Evolutionary conservation across 2,888 invertebrate genomes (phyloP).

Genomic region (Cataglyphis cursor): DNA sequence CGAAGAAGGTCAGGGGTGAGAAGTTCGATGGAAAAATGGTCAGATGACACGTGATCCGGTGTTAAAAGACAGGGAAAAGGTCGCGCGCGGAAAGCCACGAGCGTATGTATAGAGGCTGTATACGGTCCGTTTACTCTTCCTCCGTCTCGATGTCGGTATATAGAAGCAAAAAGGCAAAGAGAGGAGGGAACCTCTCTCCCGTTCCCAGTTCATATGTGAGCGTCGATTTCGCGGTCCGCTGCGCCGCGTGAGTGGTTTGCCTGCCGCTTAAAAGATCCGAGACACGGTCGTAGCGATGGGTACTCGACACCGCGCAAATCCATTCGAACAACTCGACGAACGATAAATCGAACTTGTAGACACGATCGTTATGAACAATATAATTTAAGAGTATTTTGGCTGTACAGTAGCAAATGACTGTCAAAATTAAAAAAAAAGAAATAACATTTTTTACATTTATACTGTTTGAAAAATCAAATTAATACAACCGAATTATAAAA

Average conservation of each 20-base stretch:
- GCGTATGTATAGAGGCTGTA: slow-evolving; percentile 49
- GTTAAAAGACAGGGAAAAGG: slow-evolving; percentile 66
- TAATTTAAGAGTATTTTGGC: too few relatives aligned
- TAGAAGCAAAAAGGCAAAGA: slow-evolving; percentile 69
- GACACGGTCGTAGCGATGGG: slow-evolving; percentile 79
- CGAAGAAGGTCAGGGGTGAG: slow-evolving; percentile 37
- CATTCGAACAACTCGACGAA: slow-evolving; percentile 71
- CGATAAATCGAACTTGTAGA: slow-evolving; percentile 15
- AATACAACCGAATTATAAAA: too few relatives aligned
- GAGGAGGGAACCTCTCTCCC: slow-evolving; percentile 67
- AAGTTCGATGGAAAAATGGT: slow-evolving; percentile 53
- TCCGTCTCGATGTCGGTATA: slow-evolving; percentile 66
- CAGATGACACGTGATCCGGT: slow-evolving; percentile 38
- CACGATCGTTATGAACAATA: not conserved
- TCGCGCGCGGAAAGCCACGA: slow-evolving; percentile 66
- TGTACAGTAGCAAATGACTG: too few relatives aligned
- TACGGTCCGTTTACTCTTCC: slow-evolving; percentile 64
- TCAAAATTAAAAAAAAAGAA: too few relatives aligned
- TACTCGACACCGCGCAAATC: slow-evolving; percentile 79
- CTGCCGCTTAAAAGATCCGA: slow-evolving; percentile 81
- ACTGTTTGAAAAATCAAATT: too few relatives aligned
- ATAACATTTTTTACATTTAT: too few relatives aligned
- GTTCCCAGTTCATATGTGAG: slow-evolving; percentile 86
- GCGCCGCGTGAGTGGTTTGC: slow-evolving; percentile 85
- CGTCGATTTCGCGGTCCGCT: slow-evolving; percentile 87